Conservation (phyloP, 2,797 vertebrate species). For the Catharus ustulatus region DNA sequence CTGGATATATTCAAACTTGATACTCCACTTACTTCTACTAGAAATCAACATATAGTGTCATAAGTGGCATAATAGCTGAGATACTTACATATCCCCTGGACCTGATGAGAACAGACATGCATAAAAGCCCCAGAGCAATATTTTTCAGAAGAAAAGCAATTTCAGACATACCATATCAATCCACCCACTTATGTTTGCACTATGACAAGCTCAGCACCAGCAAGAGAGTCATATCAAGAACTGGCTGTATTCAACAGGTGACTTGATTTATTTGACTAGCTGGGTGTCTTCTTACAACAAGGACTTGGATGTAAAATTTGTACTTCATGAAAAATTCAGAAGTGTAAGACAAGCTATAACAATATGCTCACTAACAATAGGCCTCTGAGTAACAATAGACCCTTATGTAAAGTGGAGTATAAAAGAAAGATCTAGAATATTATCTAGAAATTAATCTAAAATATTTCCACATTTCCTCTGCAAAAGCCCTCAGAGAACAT, state of each 20-base stretch:
- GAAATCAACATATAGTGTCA: neutral
- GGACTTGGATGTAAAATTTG: neutral
- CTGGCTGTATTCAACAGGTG: constrained; percentile 10
- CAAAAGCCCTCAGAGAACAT: neutral
- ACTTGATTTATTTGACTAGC: neutral
- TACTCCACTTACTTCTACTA: neutral
- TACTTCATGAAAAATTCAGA: neutral
- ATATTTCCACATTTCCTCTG: neutral
- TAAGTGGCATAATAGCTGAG: constrained; percentile 5
- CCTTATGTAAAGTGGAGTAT: neutral
- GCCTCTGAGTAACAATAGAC: neutral
- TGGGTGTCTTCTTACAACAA: neutral
- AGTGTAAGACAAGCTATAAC: neutral
- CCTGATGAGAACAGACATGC: constrained; percentile 60
- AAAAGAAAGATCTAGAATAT: neutral
- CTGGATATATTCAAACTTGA: neutral
- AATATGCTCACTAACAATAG: neutral
- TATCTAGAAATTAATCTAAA: neutral
- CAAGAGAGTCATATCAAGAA: neutral
- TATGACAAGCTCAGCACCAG: constrained; percentile 18
- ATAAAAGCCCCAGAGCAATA: constrained; percentile 44
- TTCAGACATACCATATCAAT: constrained; percentile 48
- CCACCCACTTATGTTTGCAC: constrained; percentile 1
- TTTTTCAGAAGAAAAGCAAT: constrained; percentile 39
- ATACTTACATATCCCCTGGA: constrained; percentile 3